Base-by-base conservation (phyloP, 1,140 invertebrate genomes). In the Trypoxylus dichotomus region DNA sequence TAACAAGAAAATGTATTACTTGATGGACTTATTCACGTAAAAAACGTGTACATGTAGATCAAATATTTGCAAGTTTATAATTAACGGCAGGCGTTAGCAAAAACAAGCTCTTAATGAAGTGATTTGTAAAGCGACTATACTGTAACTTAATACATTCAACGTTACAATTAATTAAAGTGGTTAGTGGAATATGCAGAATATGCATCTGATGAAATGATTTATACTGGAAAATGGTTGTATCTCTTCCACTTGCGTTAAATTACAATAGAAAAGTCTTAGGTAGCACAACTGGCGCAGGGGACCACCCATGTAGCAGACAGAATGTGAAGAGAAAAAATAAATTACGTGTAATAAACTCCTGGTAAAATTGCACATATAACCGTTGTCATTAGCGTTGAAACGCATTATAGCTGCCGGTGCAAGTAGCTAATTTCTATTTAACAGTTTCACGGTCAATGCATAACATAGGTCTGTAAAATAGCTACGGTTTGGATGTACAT, bases 1-100 rank as follows among this genome's bases (percentile, higher is more conserved):
- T 72, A 87, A 87, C 82, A 84, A 84, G 84, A 68, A 8, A 27
- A 11, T 8, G 8, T 13, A 68, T 68, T 68, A 68, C 5, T 29
- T 25, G 25, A 8, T 58, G 24, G 7, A 68, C 3, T n/a, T 13
- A 68, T 29, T 13, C 15, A 27, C 60, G 2, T 37, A 1, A 68
- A 10, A 21, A 29, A 29, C 27, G 21, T 63, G 2, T 63, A 7
- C 27, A 3, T 0, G 24, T 68, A 24, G 27, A 2, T 27, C 21
- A 68, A 47, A 47, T 7, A 47, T 13, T 24, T 24, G 1, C 60
- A 29, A 2, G 7, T 68, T 8, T 68, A 13, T 68, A 27, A 24
- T 11, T 24, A 24, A 24, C 24, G 21, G 27, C 3, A 13, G 10
- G 21, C 21, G 6, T 68, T 7, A 0, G 27, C 27, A 3, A 68